phyloP scores from a whole-genome alignment of 2,113 vertebrate species.

The Pontoporia blainvillei region DNA sequence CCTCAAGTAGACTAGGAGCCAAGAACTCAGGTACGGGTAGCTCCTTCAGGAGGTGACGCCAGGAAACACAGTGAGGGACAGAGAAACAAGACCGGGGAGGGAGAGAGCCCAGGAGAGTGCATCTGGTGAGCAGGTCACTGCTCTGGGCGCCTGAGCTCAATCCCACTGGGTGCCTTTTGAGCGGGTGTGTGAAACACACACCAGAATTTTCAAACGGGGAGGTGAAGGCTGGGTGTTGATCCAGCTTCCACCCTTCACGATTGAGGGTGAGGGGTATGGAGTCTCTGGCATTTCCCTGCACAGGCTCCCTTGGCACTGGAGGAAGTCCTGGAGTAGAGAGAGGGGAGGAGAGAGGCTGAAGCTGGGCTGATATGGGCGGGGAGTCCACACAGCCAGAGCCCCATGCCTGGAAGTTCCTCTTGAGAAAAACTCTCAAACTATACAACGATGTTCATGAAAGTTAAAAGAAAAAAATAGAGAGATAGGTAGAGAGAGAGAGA shows the following conservation, averaged over 20 bases:
- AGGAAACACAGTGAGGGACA: background rate
- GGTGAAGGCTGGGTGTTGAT: background rate
- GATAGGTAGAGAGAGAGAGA: no score
- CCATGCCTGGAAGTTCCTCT: background rate
- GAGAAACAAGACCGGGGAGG: background rate
- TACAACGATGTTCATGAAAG: background rate
- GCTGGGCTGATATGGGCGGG: fast-evolving
- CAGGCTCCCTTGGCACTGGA: background rate
- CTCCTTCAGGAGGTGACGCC: background rate
- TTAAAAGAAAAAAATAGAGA: background rate
- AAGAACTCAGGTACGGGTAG: background rate
- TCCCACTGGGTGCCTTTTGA: fast-evolving
- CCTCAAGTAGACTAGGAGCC: background rate
- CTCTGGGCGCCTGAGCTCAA: background rate
- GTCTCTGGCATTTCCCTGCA: background rate
- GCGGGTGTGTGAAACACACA: background rate
- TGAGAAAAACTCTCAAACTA: background rate
- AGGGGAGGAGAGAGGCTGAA: background rate
- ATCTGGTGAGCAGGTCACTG: background rate
- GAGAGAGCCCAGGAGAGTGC: background rate
- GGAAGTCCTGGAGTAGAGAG: background rate
- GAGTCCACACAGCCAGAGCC: fast-evolving
- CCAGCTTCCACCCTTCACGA: background rate
- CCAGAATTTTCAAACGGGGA: background rate
- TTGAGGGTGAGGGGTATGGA: background rate